These are phyloP conservation scores for Myocastor coypus DNA, from an alignment of 2,113 vertebrate species.

Conservation along the genomic window DNA sequence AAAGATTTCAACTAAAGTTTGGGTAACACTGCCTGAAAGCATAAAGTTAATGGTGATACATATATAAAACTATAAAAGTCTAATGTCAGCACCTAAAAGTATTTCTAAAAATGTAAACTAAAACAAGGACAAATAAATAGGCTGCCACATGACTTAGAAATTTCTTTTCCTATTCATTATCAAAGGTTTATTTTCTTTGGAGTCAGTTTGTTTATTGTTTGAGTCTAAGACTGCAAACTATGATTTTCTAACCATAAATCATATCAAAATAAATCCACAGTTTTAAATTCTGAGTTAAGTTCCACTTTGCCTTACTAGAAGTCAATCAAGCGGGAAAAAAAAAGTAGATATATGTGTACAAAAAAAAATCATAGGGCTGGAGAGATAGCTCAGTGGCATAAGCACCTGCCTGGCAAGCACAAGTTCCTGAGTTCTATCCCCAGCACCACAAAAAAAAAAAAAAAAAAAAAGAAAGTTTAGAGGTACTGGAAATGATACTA, in stretches of 20 bases:
- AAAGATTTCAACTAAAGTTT: not conserved
- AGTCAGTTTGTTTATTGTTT: not conserved
- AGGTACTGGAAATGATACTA: not conserved
- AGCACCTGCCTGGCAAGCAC: too few species aligned
- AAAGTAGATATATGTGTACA: not conserved
- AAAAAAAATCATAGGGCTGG: not conserved
- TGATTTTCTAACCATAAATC: conserved; percentile 36
- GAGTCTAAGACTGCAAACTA: not conserved
- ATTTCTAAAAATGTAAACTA: conserved; percentile 34
- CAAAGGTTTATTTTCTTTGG: not conserved
- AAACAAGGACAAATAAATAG: not conserved
- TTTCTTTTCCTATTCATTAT: conserved; percentile 12
- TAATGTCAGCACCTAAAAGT: not conserved
- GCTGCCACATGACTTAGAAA: not conserved
- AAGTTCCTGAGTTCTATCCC: too few species aligned
- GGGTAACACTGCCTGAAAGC: not conserved
- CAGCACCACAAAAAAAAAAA: too few species aligned
- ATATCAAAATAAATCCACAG: not conserved
- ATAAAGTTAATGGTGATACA: not conserved
- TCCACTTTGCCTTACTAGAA: conserved; percentile 27
- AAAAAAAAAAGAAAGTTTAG: not conserved
- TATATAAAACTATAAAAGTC: conserved; percentile 10
- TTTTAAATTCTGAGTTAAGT: conserved; percentile 15
- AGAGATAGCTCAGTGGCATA: too few species aligned
- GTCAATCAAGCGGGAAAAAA: not conserved